Percentiles rank a stretch among this genome's conserved stretches.
These are phyloP conservation scores for Panulirus ornatus DNA, from an alignment of 1,140 invertebrate species.

Conservation along the genomic window DNA sequence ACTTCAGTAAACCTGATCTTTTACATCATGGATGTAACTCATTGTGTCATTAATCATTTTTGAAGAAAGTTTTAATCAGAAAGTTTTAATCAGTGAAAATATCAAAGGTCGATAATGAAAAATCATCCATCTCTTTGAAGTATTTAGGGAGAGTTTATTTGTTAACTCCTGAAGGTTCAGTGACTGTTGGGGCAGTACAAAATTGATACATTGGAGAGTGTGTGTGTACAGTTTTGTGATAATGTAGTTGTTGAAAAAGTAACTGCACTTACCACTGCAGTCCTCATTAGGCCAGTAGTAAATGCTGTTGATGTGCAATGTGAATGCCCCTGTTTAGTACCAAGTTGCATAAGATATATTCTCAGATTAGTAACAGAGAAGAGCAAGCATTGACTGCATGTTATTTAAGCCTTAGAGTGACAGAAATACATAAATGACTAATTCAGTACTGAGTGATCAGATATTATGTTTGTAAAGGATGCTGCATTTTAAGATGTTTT, in stretches of 20 bases:
- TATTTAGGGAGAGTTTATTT: not conserved
- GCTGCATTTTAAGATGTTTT: not conserved
- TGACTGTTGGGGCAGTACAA: slow-evolving; percentile 53
- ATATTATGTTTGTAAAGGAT: not conserved
- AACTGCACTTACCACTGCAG: slow-evolving; percentile 18
- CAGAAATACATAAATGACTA: no score
- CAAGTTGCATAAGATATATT: not conserved
- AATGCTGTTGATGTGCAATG: not conserved
- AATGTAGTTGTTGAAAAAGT: slow-evolving; percentile 42
- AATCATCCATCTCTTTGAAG: not conserved
- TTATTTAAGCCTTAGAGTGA: slow-evolving; percentile 19
- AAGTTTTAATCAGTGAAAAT: no score
- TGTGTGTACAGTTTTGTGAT: slow-evolving; percentile 69
- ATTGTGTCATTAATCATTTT: no score
- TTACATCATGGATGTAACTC: no score
- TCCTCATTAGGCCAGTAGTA: slow-evolving; percentile 23
- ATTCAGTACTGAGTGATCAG: not conserved
- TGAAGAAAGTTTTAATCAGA: no score
- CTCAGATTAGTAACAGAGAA: not conserved
- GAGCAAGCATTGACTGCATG: slow-evolving; percentile 1
- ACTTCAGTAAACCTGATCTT: no score
- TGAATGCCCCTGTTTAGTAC: not conserved
- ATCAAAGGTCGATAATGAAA: slow-evolving; percentile 22
- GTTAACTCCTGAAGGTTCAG: slow-evolving; percentile 18
- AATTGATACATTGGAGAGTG: slow-evolving; percentile 35